These are phyloP conservation scores for Lycaon pictus DNA, from an alignment of 2,113 vertebrate species.

Conservation along the genomic window DNA sequence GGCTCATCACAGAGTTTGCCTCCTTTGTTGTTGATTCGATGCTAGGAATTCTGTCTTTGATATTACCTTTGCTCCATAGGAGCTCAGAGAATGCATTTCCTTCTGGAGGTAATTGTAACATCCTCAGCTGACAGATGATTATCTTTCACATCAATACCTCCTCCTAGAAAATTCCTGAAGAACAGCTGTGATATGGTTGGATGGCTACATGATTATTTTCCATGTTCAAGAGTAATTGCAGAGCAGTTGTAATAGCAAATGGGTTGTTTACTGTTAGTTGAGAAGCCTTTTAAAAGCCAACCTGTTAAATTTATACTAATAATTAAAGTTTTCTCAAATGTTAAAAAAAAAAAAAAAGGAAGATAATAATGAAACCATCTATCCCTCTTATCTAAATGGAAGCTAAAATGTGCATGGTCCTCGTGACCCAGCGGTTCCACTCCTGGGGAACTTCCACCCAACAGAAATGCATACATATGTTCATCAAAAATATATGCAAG, in stretches of 20 bases:
- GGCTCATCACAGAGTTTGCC: background rate
- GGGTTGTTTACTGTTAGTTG: constrained; percentile 57
- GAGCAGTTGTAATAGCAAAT: constrained; percentile 70
- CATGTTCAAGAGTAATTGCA: constrained; percentile 33
- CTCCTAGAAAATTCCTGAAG: background rate
- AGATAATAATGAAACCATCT: background rate
- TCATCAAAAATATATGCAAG: background rate
- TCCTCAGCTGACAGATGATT: background rate
- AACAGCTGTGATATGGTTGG: background rate
- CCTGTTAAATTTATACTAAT: background rate
- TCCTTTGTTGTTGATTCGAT: constrained; percentile 9
- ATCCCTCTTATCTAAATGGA: background rate
- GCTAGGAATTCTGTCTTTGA: background rate
- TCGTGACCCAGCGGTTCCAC: background rate
- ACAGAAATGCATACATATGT: background rate
- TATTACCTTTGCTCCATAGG: background rate
- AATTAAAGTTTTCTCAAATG: background rate
- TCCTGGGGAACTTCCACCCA: background rate
- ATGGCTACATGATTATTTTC: constrained; percentile 49
- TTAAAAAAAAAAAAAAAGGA: background rate
- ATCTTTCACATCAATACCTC: constrained; percentile 42
- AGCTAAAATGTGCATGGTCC: background rate
- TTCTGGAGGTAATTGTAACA: background rate
- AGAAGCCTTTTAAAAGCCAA: constrained; percentile 45
- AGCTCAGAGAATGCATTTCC: constrained; percentile 1